Conservation (phyloP, 2,113 vertebrate genomes). For the Sminthopsis crassicaudata region DNA sequence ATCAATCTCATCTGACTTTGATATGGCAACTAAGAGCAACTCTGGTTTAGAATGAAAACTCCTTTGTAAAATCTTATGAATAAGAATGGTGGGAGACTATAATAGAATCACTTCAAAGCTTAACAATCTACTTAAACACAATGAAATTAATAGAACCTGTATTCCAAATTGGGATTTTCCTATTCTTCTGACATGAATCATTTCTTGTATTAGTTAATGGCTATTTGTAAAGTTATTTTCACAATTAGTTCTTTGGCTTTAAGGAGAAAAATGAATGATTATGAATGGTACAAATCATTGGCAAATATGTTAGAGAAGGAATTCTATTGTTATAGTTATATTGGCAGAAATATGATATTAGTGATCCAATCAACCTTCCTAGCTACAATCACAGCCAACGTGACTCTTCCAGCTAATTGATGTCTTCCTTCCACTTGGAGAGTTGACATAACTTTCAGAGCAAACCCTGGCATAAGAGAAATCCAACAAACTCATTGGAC, state of each 20-base stretch:
- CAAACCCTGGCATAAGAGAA: conserved; percentile 37
- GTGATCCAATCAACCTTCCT: conserved; percentile 40
- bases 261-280: conserved; percentile 40
- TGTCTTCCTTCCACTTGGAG: conserved; percentile 82
- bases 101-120: neutral
- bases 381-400: conserved; percentile 31
- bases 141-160: conserved; percentile 26
- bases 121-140: conserved; percentile 21
- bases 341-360: neutral
- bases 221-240: conserved; percentile 29
- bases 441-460: conserved; percentile 46
- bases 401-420: conserved; percentile 65
- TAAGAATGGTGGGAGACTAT: neutral
- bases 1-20: neutral
- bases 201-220: neutral
- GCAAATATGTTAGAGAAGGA: conserved; percentile 36
- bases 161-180: conserved; percentile 19
- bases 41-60: neutral
- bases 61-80: neutral
- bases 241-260: conserved; percentile 6
- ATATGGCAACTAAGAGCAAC: neutral
- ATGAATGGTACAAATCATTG: conserved; percentile 37
- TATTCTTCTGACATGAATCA: neutral
- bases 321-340: neutral
- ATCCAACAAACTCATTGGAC: neutral